Conservation (phyloP, 2,888 invertebrate genomes). For the Sinelater perroti region DNA sequence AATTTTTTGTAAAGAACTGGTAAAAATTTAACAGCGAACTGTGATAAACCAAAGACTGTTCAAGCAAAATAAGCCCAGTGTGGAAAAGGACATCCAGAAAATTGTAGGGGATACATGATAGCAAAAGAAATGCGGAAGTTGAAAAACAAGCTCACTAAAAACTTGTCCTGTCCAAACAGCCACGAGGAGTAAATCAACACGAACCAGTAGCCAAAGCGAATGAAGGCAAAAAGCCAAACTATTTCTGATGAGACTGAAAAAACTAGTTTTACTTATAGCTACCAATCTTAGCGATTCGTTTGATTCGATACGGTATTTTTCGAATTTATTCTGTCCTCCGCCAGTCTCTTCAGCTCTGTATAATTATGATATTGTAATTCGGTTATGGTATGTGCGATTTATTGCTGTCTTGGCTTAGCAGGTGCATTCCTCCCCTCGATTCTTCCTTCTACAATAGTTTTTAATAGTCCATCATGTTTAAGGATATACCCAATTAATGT, state of each 20-base stretch:
- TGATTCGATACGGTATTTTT: too few relatives aligned
- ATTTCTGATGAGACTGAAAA: not conserved
- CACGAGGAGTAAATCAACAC: not conserved
- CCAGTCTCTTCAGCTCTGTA: too few relatives aligned
- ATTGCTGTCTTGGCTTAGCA: too few relatives aligned
- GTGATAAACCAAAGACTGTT: constrained; percentile 25
- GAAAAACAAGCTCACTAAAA: not conserved
- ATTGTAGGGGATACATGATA: not conserved
- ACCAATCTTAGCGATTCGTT: too few relatives aligned
- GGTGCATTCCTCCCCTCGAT: too few relatives aligned
- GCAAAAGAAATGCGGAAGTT: constrained; percentile 2
- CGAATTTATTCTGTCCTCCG: too few relatives aligned
- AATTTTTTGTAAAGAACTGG: not conserved
- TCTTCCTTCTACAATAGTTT: too few relatives aligned
- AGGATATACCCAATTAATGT: too few relatives aligned
- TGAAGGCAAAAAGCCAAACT: not conserved
- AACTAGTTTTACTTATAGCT: too few relatives aligned
- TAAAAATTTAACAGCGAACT: constrained; percentile 29
- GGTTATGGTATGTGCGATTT: too few relatives aligned
- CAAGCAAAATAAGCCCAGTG: constrained; percentile 30
- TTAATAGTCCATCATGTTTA: too few relatives aligned
- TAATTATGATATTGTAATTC: too few relatives aligned
- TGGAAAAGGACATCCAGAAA: constrained; percentile 27
- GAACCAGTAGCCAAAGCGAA: constrained; percentile 1
- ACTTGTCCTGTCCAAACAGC: not conserved